Evolutionary conservation across 2,888 invertebrate species (phyloP).

Genomic region (Harpagoxenus sublaevis): DNA sequence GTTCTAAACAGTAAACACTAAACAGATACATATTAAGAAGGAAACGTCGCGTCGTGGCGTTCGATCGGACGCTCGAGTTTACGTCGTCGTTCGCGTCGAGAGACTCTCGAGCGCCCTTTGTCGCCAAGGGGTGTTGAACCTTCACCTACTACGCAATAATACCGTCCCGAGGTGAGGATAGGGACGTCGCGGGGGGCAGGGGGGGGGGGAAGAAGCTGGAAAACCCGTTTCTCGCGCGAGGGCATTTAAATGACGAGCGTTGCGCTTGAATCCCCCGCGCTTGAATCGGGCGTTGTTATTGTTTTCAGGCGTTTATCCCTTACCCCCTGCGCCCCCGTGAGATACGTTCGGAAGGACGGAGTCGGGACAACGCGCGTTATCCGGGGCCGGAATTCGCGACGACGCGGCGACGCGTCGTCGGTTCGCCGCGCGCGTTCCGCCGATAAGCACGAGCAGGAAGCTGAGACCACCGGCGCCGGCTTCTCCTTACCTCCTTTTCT

Average conservation of each 20-base stretch:
- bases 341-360: too few relatives aligned
- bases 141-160: background rate
- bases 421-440: conserved; percentile 50
- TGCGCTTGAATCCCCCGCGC: too few relatives aligned
- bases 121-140: conserved; percentile 12
- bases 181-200: background rate
- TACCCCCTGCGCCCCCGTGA: too few relatives aligned
- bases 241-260: background rate
- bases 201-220: too few relatives aligned
- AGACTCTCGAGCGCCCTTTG: background rate
- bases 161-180: background rate
- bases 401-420: background rate
- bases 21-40: background rate
- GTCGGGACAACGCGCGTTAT: background rate
- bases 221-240: background rate
- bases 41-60: background rate
- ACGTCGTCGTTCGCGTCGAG: background rate
- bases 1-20: background rate
- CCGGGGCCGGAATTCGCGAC: conserved; percentile 21
- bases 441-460: conserved; percentile 46
- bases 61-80: background rate
- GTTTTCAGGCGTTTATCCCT: background rate
- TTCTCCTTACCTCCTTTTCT: conserved; percentile 26
- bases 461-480: conserved; percentile 1
- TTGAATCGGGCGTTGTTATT: background rate